Percentiles rank a stretch among this genome's conserved stretches.
Evolutionary conservation across 2,113 vertebrate genomes (phyloP).

Genomic region (Mustelus asterias): DNA sequence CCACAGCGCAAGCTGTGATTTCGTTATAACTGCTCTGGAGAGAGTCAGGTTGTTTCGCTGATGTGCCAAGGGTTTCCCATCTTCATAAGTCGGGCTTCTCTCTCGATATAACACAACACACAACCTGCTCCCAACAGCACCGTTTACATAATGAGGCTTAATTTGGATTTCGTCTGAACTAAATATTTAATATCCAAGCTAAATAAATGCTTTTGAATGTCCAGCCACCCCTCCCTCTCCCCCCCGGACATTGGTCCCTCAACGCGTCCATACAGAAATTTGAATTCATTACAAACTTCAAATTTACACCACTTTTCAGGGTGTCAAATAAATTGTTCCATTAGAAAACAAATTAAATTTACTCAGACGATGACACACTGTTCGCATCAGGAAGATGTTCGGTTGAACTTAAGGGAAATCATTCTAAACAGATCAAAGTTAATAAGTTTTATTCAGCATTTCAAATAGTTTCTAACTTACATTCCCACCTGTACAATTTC

Average conservation of each 20-base stretch:
- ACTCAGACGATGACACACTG: not conserved
- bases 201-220: slow-evolving; percentile 5
- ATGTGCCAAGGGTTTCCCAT: not conserved
- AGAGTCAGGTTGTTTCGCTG: not conserved
- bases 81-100: not conserved
- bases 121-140: not conserved
- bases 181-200: slow-evolving; percentile 18
- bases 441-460: not conserved
- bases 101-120: not conserved
- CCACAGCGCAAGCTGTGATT: not conserved
- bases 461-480: not conserved
- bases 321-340: not conserved
- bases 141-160: slow-evolving; percentile 17
- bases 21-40: not conserved
- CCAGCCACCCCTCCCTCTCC: not conserved
- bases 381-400: not conserved
- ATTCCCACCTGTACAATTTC: not conserved
- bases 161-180: not conserved
- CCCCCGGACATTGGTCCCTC: not conserved
- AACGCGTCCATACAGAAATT: not conserved
- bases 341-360: not conserved
- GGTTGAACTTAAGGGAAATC: not conserved
- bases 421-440: not conserved
- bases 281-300: not conserved
- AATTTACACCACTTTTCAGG: not conserved